Base-by-base conservation (phyloP, 92 coral and sea anemone species). In the Umimayanthus chanpuru region DNA sequence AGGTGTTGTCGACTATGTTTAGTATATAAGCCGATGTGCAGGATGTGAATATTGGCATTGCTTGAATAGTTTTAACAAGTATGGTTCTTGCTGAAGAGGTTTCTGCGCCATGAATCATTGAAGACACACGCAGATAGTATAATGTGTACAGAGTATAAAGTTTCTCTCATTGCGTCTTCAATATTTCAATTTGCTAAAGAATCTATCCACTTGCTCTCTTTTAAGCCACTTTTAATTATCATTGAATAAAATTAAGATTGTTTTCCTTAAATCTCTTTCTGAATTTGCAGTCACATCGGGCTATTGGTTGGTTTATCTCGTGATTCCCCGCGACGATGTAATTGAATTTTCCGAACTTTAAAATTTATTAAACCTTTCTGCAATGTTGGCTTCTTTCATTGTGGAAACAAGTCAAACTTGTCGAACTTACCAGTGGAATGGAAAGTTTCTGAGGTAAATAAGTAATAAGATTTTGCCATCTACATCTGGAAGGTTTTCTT, bases 321-420 rank as follows among this genome's bases (percentile, higher is more conserved):
- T 50, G 82, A 44, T 43, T 78, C 65, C 82, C 82, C 66, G 65
- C 38, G 29, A 78, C 38, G 65, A n/a, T 26, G 82, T 78, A 78
- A 78, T 78, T 78, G 79, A 78, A 49, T 78, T 78, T 78, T 30
- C 18, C 21, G 49, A 53, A 78, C 15, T 26, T 25, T 16, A 28
- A 15, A 72, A 29, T 11, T 15, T 29, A 25, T 72, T 72, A 75
- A 18, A 21, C 61, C 29, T 78, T 78, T 20, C 61, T 47, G 39
- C 81, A 78, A 28, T 47, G 38, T 12, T 10, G 30, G 41, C 41
- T 44, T 50, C 58, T 40, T 14, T 77, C 28, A 47, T 5, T 5
- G 16, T 28, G 18, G n/a, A 78, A 39, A 47, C 21, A 26, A 67
- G 73, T 71, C 16, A 71, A 71, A 25, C 39, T 71, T 71, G 39